Conservation (phyloP, 1,140 invertebrate genomes). For the Caligus rogercresseyi region DNA sequence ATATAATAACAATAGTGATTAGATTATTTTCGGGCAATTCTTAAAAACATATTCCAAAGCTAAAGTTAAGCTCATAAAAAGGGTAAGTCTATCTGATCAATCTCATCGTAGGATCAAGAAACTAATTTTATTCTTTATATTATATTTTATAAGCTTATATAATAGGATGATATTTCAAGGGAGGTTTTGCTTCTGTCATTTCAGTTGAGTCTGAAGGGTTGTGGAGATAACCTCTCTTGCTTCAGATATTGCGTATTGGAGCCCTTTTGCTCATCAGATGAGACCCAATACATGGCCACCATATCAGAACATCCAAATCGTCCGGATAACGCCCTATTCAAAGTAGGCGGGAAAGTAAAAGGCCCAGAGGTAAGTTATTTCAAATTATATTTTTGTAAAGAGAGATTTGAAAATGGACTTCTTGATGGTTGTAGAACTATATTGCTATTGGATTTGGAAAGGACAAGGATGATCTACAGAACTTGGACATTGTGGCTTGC, state of each 20-base stretch:
- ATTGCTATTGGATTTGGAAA: neutral
- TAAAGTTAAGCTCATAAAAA: too few relatives aligned
- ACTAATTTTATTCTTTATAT: too few relatives aligned
- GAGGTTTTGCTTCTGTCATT: too few relatives aligned
- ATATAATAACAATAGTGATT: too few relatives aligned
- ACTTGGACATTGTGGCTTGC: neutral
- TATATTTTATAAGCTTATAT: too few relatives aligned
- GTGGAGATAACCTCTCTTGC: neutral
- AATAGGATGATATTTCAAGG: too few relatives aligned
- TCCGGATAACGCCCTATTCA: neutral
- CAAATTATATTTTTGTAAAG: neutral
- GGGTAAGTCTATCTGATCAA: too few relatives aligned
- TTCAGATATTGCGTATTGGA: neutral
- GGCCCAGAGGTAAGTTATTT: neutral
- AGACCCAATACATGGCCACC: neutral
- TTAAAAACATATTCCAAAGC: too few relatives aligned
- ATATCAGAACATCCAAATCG: neutral
- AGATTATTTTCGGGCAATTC: too few relatives aligned
- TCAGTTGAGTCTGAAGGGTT: neutral
- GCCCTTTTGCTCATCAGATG: neutral
- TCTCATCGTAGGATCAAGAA: too few relatives aligned
- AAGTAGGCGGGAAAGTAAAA: neutral
- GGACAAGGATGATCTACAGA: neutral
- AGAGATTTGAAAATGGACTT: neutral
- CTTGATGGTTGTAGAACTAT: neutral